phyloP scores from a whole-genome alignment of 2,113 vertebrate species.

The Myotis brandtii region DNA sequence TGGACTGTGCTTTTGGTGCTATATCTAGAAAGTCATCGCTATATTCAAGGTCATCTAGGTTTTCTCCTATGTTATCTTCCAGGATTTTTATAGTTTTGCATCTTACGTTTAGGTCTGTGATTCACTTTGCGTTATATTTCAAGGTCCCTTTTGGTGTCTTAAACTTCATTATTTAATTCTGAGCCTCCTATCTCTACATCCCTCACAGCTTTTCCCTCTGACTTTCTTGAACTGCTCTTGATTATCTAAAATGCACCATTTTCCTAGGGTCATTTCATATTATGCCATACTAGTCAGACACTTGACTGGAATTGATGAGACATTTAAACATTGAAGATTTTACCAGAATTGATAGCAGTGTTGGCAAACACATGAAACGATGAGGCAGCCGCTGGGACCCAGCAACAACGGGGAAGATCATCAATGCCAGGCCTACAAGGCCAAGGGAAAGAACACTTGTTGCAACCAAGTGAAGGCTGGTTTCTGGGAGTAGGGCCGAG shows the following conservation, averaged over 20 bases:
- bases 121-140: not conserved
- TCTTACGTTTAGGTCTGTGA: not conserved
- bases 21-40: not conserved
- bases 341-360: not conserved
- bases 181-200: not conserved
- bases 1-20: not conserved
- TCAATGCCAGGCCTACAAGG: not conserved
- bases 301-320: not conserved
- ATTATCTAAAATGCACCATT: not conserved
- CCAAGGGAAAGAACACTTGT: not conserved
- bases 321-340: not conserved
- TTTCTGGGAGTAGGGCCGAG: not conserved
- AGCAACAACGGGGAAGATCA: not conserved
- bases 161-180: conserved; percentile 11
- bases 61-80: not conserved
- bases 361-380: not conserved
- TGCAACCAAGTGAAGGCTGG: not conserved
- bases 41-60: not conserved
- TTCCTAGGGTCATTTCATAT: not conserved
- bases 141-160: not conserved
- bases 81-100: not conserved
- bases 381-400: not conserved
- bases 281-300: not conserved
- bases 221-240: not conserved
- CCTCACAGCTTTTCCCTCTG: not conserved